Percentiles rank a stretch among this genome's conserved stretches.
phyloP scores from a whole-genome alignment of 2,888 invertebrate species.

The Tenthredo scrophulariae region DNA sequence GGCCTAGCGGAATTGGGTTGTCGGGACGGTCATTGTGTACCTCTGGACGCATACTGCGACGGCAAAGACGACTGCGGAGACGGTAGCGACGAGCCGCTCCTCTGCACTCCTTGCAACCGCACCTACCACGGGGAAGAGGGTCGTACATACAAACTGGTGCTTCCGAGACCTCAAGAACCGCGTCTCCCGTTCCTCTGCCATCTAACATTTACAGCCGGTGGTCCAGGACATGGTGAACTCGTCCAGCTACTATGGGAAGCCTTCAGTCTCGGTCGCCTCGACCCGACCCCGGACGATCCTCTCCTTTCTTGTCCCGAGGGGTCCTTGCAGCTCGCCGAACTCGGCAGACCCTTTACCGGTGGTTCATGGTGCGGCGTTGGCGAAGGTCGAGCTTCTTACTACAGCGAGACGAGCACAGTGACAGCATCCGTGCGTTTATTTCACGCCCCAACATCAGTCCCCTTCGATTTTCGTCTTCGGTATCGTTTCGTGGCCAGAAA shows the following conservation, averaged over 20 bases:
- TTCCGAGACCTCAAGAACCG: constrained; percentile 86
- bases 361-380: constrained; percentile 95
- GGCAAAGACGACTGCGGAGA: constrained; percentile 92
- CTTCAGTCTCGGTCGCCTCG: constrained; percentile 92
- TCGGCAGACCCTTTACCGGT: constrained; percentile 92
- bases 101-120: constrained; percentile 91
- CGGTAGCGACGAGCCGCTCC: constrained; percentile 90
- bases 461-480: constrained; percentile 89
- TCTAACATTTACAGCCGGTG: constrained; percentile 94
- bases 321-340: constrained; percentile 92
- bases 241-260: constrained; percentile 94
- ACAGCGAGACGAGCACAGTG: constrained; percentile 94
- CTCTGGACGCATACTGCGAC: constrained; percentile 92
- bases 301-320: constrained; percentile 92
- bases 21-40: constrained; percentile 87
- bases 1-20: constrained; percentile 89
- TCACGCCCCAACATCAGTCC: constrained; percentile 85
- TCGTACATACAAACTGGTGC: constrained; percentile 83
- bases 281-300: constrained; percentile 82
- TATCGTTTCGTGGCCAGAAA: constrained; percentile 91
- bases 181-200: constrained; percentile 93
- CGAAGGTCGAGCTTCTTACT: constrained; percentile 90
- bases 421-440: constrained; percentile 91
- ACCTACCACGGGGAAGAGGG: constrained; percentile 94
- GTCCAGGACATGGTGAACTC: constrained; percentile 92